Percentiles rank a stretch among this genome's conserved stretches.
These are phyloP conservation scores for Aramus guarauna DNA, from an alignment of 2,113 vertebrate species.

Conservation along the genomic window DNA sequence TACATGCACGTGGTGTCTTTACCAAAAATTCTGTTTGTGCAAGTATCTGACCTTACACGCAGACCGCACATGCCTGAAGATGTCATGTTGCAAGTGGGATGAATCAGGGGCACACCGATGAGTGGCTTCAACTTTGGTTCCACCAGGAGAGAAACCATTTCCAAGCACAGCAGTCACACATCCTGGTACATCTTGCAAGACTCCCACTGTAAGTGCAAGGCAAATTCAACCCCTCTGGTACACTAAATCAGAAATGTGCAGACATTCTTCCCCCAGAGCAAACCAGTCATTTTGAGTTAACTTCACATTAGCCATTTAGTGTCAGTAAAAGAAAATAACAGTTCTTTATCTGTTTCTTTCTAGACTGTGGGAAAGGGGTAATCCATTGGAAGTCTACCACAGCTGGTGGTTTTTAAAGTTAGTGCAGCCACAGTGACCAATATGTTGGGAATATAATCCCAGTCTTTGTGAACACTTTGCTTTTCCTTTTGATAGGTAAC, in stretches of 20 bases:
- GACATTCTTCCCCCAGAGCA: background rate
- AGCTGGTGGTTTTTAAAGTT: background rate
- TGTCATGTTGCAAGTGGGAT: background rate
- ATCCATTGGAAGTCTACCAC: background rate
- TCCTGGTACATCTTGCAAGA: background rate
- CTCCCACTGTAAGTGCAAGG: background rate
- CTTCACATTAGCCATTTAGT: conserved; percentile 36
- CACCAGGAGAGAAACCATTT: background rate
- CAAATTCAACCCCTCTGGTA: background rate
- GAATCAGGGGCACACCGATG: background rate
- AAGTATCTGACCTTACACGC: background rate
- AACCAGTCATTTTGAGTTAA: conserved; percentile 28
- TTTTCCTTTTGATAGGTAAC: background rate
- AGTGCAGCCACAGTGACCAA: background rate
- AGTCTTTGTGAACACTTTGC: background rate
- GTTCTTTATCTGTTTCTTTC: background rate
- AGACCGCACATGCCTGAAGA: background rate
- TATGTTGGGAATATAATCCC: background rate
- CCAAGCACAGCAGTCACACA: background rate
- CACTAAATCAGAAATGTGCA: conserved; percentile 4
- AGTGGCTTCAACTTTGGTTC: background rate
- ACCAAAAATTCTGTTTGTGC: background rate
- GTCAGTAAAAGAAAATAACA: background rate
- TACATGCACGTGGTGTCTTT: background rate
- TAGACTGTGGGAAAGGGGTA: background rate